Evolutionary conservation across 2,113 vertebrate species (phyloP).

Genomic region (Coptodon rendalli): DNA sequence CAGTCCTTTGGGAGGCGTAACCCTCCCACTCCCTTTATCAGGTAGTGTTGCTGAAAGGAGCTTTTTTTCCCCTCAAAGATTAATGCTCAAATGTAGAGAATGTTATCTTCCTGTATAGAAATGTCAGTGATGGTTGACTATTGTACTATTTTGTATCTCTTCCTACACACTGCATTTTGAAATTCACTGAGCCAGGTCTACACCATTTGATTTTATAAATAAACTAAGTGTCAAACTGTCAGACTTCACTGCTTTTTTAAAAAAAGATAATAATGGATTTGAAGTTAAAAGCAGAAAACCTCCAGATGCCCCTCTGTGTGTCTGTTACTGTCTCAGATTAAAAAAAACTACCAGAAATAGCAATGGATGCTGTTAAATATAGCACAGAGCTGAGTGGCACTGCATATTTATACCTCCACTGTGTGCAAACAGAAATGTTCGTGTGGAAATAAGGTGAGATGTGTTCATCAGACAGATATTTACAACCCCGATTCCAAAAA

Average conservation of each 20-base stretch:
- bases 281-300: not conserved
- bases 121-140: constrained; percentile 67
- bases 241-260: not conserved
- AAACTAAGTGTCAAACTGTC: constrained; percentile 60
- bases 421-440: not conserved
- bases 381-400: not conserved
- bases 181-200: constrained; percentile 68
- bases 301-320: not conserved
- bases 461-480: not conserved
- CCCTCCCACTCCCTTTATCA: constrained; percentile 53
- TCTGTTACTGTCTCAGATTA: not conserved
- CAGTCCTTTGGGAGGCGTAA: constrained; percentile 37
- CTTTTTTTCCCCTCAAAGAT: constrained; percentile 28
- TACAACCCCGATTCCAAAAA: not conserved
- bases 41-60: constrained; percentile 61
- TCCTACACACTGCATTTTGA: constrained; percentile 70
- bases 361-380: constrained; percentile 3
- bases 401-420: not conserved
- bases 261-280: not conserved
- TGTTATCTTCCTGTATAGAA: constrained; percentile 68
- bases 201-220: constrained; percentile 74
- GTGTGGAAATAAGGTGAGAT: not conserved
- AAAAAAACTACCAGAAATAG: constrained; percentile 22
- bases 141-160: constrained; percentile 74
- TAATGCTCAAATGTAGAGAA: constrained; percentile 59